Conservation (phyloP, 1,140 invertebrate species). For the Sminthurinus signatus region DNA sequence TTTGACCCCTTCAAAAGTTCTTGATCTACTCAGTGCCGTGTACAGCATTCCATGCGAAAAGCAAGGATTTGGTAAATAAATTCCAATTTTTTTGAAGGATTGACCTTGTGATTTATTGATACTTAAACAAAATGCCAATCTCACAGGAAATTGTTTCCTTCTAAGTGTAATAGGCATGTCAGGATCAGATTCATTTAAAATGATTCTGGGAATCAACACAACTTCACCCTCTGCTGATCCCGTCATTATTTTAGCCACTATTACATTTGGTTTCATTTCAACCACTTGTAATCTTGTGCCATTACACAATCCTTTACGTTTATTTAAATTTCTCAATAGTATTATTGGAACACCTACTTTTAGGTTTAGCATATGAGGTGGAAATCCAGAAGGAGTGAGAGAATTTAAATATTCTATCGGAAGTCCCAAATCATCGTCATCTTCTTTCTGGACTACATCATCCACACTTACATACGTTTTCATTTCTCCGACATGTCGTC, state of each 20-base stretch:
- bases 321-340: constrained; percentile 29
- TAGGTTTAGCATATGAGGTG: constrained; percentile 28
- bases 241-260: constrained; percentile 3
- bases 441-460: background rate
- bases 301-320: constrained; percentile 31
- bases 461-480: constrained; percentile 3
- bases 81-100: constrained; percentile 37
- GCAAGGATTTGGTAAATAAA: constrained; percentile 31
- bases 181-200: background rate
- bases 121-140: background rate
- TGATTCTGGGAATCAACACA: constrained; percentile 18
- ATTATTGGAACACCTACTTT: constrained; percentile 34
- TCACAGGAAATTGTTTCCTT: background rate
- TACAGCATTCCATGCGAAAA: constrained; percentile 44
- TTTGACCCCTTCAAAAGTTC: background rate
- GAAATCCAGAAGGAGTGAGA: constrained; percentile 30
- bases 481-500: background rate
- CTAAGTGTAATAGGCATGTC: background rate
- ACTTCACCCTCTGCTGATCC: background rate
- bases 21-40: constrained; percentile 40
- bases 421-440: background rate
- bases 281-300: constrained; percentile 30
- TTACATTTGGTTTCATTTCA: constrained; percentile 11
- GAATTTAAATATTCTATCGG: constrained; percentile 17
- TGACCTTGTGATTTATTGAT: constrained; percentile 41